phyloP scores from a whole-genome alignment of 2,113 vertebrate species.

The Chamaea fasciata region DNA sequence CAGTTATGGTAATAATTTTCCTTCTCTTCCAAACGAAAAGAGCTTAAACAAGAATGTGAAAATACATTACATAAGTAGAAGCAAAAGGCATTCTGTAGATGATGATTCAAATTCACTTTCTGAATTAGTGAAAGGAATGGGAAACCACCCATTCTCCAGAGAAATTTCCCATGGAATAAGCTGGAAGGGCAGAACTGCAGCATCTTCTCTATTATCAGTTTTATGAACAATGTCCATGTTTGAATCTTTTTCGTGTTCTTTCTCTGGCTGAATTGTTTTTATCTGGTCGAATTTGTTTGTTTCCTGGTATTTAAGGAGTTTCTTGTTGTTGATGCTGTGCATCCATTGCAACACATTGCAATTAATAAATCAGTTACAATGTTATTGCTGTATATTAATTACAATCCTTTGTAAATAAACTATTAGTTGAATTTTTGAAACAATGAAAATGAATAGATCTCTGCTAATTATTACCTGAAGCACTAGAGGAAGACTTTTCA shows the following conservation, averaged over 20 bases:
- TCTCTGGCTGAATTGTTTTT: background rate
- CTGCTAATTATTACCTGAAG: background rate
- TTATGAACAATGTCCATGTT: background rate
- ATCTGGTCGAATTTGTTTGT: background rate
- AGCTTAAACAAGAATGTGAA: background rate
- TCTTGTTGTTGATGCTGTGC: background rate
- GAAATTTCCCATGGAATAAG: background rate
- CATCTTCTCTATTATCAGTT: background rate
- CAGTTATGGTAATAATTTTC: background rate
- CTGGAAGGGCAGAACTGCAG: background rate
- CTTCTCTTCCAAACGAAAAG: accelerated
- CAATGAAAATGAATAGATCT: background rate
- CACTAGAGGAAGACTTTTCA: background rate
- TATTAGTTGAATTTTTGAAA: background rate
- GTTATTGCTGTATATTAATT: background rate
- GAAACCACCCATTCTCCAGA: background rate
- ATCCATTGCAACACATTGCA: background rate
- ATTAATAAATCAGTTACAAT: background rate
- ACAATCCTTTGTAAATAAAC: background rate
- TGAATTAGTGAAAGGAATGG: background rate
- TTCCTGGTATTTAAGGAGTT: background rate
- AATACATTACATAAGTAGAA: background rate
- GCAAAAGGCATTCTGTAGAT: background rate
- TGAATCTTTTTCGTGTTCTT: background rate
- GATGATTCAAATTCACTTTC: background rate